These are phyloP conservation scores for Dysmachus trigonus DNA, from an alignment of 2,888 invertebrate genomes.

Conservation along the genomic window DNA sequence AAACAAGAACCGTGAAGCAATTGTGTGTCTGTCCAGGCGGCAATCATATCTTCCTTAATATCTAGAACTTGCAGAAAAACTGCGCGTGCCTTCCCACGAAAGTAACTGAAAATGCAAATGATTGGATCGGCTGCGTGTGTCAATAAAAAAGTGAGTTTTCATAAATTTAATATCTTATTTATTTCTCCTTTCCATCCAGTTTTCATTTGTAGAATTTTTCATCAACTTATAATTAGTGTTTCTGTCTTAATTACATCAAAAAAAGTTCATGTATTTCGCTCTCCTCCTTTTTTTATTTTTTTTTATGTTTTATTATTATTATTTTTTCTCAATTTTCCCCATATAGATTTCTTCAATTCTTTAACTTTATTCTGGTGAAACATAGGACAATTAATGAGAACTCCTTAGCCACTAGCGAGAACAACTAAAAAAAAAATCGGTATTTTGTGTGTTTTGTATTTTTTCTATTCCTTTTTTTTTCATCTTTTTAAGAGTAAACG, in stretches of 20 bases:
- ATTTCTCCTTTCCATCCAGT: conserved; percentile 48
- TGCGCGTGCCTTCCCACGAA: conserved; percentile 19
- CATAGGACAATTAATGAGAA: conserved; percentile 51
- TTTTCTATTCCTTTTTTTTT: conserved; percentile 33
- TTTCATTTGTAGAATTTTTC: conserved; percentile 43
- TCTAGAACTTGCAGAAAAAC: background rate
- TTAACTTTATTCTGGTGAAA: conserved; percentile 49
- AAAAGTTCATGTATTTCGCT: background rate
- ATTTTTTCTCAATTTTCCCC: conserved; percentile 22
- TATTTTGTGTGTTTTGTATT: conserved; percentile 17
- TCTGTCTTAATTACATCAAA: conserved; percentile 40
- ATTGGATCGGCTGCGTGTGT: background rate
- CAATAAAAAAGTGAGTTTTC: conserved; percentile 34
- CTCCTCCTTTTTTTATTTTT: background rate
- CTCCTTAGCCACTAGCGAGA: conserved; percentile 52
- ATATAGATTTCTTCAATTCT: conserved; percentile 45
- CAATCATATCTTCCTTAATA: background rate
- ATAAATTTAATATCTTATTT: conserved; percentile 48
- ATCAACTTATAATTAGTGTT: conserved; percentile 28
- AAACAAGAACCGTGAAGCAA: conserved; percentile 55
- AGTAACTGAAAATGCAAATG: conserved; percentile 40
- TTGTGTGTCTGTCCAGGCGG: conserved; percentile 42
- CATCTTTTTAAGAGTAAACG: conserved; percentile 27
- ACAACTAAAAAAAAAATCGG: conserved; percentile 49
- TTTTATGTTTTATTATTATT: background rate